Evolutionary conservation across 2,888 invertebrate genomes (phyloP), one percentile per base, ranked within the genome.

Genomic region (Euclidia mi): DNA sequence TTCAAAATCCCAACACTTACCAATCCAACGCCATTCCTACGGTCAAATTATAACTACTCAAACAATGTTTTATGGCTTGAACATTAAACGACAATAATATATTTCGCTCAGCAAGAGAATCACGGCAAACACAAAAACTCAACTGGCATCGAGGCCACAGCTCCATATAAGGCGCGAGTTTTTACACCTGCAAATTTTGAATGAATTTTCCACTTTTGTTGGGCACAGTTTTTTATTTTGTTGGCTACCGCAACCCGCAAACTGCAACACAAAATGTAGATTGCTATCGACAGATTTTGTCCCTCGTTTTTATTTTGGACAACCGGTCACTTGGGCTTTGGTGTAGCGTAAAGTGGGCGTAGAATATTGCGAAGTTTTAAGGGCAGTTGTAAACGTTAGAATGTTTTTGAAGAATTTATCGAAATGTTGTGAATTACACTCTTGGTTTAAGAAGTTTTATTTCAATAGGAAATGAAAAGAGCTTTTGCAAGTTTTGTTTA

Each of bases 201-300:
- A 32, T 43, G 47, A 29, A 52, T 34, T 52, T 43, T 41, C 29
- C 45, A 42, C 49, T 53, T 42, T 45, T 1, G 37, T 41, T 12
- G 25, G 41, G 31, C 32, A 18, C 34, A 31, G 25, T 17, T 25
- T 51, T 45, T 49, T 44, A 46, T 55, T 40, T 53, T 35, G 50
- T 47, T 48, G 20, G 20, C 14, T 20, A n/a, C 44, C 34, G 14
- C 43, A 50, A 62, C 1, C 46, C 52, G 20, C 46, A 43, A 28
- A 28, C 50, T 43, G 47, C 40, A 50, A 10, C 43, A 37, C 40
- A 47, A 45, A 51, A 50, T 35, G 32, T 43, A 44, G 32, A 44
- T 37, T 43, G 49, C 28, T 43, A 20, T 63, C 50, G 43, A 58
- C 60, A 45, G 41, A 51, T 50, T 37, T 61, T 55, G 25, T 9